Evolutionary conservation across 2,888 invertebrate genomes (phyloP).

Genomic region (Meta bourneti): DNA sequence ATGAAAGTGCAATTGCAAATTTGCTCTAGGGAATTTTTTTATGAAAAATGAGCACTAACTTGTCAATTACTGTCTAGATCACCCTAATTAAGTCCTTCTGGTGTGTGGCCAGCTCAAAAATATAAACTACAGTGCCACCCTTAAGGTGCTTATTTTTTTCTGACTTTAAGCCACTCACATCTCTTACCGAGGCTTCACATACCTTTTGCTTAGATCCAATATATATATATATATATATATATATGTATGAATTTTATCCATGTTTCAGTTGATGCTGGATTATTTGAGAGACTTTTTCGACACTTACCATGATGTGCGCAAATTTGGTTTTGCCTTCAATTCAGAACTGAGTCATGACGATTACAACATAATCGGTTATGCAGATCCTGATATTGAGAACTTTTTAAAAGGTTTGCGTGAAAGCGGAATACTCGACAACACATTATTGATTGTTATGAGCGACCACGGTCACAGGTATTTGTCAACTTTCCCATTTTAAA

Average conservation of each 20-base stretch:
- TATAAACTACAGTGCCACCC: too few species aligned
- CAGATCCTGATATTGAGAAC: slow-evolving; percentile 86
- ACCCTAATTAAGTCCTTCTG: too few species aligned
- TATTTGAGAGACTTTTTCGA: slow-evolving; percentile 83
- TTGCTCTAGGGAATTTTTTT: too few species aligned
- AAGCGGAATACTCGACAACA: slow-evolving; percentile 87
- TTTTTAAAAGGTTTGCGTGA: slow-evolving; percentile 84
- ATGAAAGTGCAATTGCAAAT: too few species aligned
- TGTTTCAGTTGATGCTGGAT: slow-evolving; percentile 82
- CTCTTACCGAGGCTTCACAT: too few species aligned
- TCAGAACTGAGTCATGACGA: slow-evolving; percentile 93
- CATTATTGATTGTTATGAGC: slow-evolving; percentile 92
- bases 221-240: too few species aligned
- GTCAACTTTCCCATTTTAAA: background rate
- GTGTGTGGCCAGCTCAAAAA: too few species aligned
- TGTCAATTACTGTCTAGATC: too few species aligned
- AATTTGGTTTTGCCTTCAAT: slow-evolving; percentile 93
- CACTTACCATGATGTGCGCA: slow-evolving; percentile 86
- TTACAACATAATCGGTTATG: slow-evolving; percentile 88
- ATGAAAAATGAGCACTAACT: too few species aligned
- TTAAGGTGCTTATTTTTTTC: too few species aligned
- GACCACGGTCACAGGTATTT: slow-evolving; percentile 93
- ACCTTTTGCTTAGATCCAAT: too few species aligned
- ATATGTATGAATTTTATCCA: background rate
- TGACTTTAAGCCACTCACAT: too few species aligned